Percentiles rank a stretch among this genome's conserved stretches.
These are phyloP conservation scores for Halictus ligatus DNA, from an alignment of 2,888 invertebrate species.

Conservation along the genomic window DNA sequence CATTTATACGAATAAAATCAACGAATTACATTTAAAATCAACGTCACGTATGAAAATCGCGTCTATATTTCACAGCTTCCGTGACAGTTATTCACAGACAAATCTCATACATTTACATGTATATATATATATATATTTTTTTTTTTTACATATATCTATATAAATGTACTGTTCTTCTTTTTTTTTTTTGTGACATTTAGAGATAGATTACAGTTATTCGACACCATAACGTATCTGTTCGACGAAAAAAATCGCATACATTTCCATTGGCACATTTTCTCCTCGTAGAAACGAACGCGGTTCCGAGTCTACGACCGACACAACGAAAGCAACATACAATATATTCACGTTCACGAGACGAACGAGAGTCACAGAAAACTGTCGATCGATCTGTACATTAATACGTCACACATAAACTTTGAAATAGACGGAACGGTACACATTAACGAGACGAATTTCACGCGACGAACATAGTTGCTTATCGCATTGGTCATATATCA, in stretches of 20 bases:
- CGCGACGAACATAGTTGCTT: conserved; percentile 41
- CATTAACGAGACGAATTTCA: conserved; percentile 64
- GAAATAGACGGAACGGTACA: conserved; percentile 67
- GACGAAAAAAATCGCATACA: conserved; percentile 51
- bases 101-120: conserved; percentile 25
- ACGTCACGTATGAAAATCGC: conserved; percentile 62
- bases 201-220: conserved; percentile 59
- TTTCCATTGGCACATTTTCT: conserved; percentile 68
- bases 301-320: conserved; percentile 48
- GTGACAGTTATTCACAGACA: conserved; percentile 60
- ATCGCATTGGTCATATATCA: conserved; percentile 36
- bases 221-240: conserved; percentile 28
- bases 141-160: conserved; percentile 45
- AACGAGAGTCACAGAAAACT: conserved; percentile 31
- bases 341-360: conserved; percentile 42
- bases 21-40: conserved; percentile 49
- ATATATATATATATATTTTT: conserved; percentile 28
- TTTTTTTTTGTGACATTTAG: conserved; percentile 50
- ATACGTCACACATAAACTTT: conserved; percentile 68
- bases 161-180: conserved; percentile 39
- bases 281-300: conserved; percentile 37
- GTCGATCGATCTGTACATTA: conserved; percentile 49
- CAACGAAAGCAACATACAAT: conserved; percentile 58
- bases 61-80: conserved; percentile 60
- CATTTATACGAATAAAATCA: conserved; percentile 39